Conservation (phyloP, 1,140 invertebrate species). For the Eurytemora carolleeae region DNA sequence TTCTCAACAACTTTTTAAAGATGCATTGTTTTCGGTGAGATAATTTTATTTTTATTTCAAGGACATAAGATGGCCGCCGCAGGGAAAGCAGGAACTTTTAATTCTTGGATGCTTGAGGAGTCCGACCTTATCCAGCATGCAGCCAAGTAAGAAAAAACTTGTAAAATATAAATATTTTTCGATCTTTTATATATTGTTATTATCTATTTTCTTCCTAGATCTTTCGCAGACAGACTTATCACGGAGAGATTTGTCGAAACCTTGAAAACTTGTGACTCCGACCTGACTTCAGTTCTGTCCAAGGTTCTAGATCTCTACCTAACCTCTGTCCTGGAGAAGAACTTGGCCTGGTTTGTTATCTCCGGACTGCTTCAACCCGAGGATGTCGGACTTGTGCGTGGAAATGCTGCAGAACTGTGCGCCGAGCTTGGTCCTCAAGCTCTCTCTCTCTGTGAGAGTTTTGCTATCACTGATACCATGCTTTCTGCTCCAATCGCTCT, state of each 20-base stretch:
- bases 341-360: conserved; percentile 20
- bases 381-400: conserved; percentile 9
- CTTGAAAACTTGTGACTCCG: conserved; percentile 15
- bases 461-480: conserved; percentile 22
- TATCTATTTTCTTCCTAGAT: neutral
- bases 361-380: conserved; percentile 18
- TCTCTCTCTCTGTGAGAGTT: conserved; percentile 22
- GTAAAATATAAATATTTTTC: neutral
- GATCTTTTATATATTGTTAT: neutral
- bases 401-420: conserved; percentile 19
- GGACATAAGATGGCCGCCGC: conserved; percentile 16
- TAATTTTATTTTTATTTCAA: neutral
- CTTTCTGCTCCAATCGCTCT: conserved; percentile 23
- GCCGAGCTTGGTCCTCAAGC: conserved; percentile 19
- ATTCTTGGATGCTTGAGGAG: conserved; percentile 24
- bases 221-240: conserved; percentile 22
- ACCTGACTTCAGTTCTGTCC: conserved; percentile 19
- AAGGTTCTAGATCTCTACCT: conserved; percentile 20
- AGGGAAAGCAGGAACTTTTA: conserved; percentile 21
- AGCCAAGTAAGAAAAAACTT: conserved; percentile 14
- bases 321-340: conserved; percentile 19
- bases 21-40: too few species aligned
- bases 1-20: too few species aligned
- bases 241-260: conserved; percentile 20
- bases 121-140: conserved; percentile 23